A percentile compares a stretch with the other conserved stretches of the same genome.
These are phyloP conservation scores for Leucosticte australis DNA, from an alignment of 2,113 vertebrate genomes.

Conservation along the genomic window DNA sequence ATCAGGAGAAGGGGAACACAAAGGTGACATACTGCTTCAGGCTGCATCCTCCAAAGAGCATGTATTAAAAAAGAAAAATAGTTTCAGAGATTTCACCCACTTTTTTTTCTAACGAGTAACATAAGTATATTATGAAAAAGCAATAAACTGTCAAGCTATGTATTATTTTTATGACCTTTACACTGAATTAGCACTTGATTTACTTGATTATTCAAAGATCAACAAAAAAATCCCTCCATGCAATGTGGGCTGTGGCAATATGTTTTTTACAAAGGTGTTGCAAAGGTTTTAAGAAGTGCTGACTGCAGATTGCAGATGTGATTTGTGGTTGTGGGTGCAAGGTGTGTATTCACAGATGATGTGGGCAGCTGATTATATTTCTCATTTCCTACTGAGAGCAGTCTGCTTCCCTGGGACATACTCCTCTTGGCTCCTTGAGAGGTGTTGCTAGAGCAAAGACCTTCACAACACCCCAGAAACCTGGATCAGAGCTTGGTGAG, in stretches of 20 bases:
- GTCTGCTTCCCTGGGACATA: not conserved
- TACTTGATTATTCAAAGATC: not conserved
- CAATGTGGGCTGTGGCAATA: not conserved
- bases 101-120: not conserved
- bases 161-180: not conserved
- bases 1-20: not conserved
- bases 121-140: not conserved
- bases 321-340: not conserved
- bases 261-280: not conserved
- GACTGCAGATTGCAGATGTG: not conserved
- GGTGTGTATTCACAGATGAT: not conserved
- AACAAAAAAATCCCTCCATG: not conserved
- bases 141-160: not conserved
- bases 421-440: not conserved
- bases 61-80: not conserved
- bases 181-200: not conserved
- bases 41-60: not conserved
- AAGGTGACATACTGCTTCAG: not conserved
- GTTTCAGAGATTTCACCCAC: not conserved
- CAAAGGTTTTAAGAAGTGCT: not conserved
- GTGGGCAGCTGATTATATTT: not conserved
- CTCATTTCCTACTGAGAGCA: not conserved
- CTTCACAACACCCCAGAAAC: not conserved
- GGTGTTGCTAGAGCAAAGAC: not conserved
- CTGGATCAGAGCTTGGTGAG: not conserved